phyloP scores from a whole-genome alignment of 2,113 vertebrate genomes.

The Tachuris rubrigastra region DNA sequence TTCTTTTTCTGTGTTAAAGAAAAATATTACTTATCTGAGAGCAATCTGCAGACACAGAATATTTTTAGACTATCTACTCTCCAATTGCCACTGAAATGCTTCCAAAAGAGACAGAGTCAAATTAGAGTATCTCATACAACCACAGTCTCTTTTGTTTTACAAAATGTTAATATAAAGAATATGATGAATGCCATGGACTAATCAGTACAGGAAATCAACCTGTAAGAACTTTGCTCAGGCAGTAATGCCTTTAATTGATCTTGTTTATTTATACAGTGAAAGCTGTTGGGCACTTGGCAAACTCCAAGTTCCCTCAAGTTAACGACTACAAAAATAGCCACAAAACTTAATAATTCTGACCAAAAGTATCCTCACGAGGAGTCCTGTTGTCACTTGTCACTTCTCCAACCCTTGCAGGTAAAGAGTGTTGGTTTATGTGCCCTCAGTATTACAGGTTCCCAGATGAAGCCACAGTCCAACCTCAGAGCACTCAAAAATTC shows the following conservation, averaged over 20 bases:
- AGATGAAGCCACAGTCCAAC: not conserved
- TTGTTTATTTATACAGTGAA: not conserved
- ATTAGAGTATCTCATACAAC: not conserved
- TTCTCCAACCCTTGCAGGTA: not conserved
- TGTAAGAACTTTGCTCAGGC: not conserved
- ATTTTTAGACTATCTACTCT: not conserved
- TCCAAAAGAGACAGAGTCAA: not conserved
- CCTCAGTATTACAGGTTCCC: not conserved
- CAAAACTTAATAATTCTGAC: not conserved
- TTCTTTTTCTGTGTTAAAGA: not conserved
- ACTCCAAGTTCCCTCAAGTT: not conserved
- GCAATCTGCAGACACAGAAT: not conserved
- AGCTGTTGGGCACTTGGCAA: not conserved
- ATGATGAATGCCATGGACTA: not conserved
- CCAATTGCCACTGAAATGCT: not conserved
- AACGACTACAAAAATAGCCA: not conserved
- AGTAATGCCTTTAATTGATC: not conserved
- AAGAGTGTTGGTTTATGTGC: not conserved
- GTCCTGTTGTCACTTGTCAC: not conserved
- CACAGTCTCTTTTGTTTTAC: not conserved
- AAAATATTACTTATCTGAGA: not conserved
- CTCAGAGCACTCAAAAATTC: not conserved
- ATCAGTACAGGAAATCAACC: not conserved
- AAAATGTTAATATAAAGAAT: not conserved
- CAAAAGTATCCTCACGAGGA: not conserved